These are phyloP conservation scores for Epizoanthus illoricatus DNA, from an alignment of 92 coral and sea anemone genomes.

Conservation along the genomic window DNA sequence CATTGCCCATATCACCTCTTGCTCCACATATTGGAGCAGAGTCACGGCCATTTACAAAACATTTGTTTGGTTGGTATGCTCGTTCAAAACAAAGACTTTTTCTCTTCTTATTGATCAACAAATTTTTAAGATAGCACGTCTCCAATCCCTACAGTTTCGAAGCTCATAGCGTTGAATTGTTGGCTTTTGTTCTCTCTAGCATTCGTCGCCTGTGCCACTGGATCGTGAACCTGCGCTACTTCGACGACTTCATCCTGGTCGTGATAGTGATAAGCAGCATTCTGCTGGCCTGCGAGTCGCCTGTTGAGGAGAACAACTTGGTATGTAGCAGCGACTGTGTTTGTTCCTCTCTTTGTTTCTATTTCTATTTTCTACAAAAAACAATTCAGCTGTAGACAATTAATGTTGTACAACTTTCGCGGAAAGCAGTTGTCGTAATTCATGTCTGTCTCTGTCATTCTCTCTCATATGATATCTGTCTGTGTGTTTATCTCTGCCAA, in stretches of 20 bases:
- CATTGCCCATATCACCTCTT: too few relatives aligned
- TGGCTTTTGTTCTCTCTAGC: conserved; percentile 38
- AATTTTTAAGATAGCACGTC: too few relatives aligned
- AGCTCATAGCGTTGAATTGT: too few relatives aligned
- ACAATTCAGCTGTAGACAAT: too few relatives aligned
- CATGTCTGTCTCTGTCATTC: too few relatives aligned
- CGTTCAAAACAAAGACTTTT: too few relatives aligned
- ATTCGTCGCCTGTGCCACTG: conserved; percentile 93
- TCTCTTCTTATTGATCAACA: too few relatives aligned
- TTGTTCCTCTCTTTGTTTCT: not conserved
- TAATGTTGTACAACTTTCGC: not conserved
- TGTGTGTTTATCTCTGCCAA: not conserved
- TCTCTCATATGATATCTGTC: not conserved
- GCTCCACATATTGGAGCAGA: too few relatives aligned
- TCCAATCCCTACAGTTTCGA: too few relatives aligned
- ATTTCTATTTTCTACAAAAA: not conserved
- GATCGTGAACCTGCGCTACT: conserved; percentile 95
- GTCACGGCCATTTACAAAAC: too few relatives aligned
- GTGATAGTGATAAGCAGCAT: conserved; percentile 88
- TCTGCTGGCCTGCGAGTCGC: conserved; percentile 88
- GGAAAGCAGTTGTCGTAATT: not conserved
- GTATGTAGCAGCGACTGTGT: conserved; percentile 10
- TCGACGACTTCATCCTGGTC: conserved; percentile 87
- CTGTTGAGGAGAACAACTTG: conserved; percentile 57
- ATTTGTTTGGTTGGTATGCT: too few relatives aligned